Evolutionary conservation across 2,888 invertebrate species (phyloP).

Genomic region (Drosophila colorata): DNA sequence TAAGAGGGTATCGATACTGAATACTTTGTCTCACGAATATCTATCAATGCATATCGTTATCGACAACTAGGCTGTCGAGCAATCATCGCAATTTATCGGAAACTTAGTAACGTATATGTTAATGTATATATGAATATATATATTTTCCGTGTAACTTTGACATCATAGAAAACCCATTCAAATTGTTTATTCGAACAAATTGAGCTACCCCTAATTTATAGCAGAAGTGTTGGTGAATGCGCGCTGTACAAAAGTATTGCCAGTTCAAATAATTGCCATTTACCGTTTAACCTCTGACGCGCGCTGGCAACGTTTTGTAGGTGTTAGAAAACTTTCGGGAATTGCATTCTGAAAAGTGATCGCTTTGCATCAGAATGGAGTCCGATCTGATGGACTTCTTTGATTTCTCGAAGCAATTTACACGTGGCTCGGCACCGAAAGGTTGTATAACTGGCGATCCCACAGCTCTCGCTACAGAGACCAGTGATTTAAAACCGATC

Average conservation of each 20-base stretch:
- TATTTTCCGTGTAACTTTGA: no score
- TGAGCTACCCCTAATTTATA: neutral
- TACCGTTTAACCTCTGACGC: constrained; percentile 22
- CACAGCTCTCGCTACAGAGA: constrained; percentile 23
- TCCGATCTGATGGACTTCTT: constrained; percentile 81
- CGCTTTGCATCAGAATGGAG: constrained; percentile 70
- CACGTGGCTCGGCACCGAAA: constrained; percentile 54
- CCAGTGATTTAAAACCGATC: constrained; percentile 50
- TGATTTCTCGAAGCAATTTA: constrained; percentile 83
- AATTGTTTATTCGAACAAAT: neutral
- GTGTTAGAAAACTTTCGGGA: neutral
- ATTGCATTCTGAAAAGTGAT: neutral
- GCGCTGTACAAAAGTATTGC: neutral
- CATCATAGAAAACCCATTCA: neutral
- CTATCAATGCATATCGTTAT: constrained; percentile 1
- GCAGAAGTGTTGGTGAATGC: neutral
- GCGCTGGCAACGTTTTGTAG: neutral
- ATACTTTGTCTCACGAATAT: neutral
- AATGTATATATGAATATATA: neutral
- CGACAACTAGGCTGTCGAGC: neutral
- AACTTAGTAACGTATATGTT: neutral
- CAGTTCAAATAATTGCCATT: constrained; percentile 19
- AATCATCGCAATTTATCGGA: neutral
- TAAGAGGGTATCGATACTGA: constrained; percentile 26
- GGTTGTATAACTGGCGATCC: constrained; percentile 69